Base-by-base conservation (phyloP, 1,140 invertebrate species). In the Drosophila takahashii region DNA sequence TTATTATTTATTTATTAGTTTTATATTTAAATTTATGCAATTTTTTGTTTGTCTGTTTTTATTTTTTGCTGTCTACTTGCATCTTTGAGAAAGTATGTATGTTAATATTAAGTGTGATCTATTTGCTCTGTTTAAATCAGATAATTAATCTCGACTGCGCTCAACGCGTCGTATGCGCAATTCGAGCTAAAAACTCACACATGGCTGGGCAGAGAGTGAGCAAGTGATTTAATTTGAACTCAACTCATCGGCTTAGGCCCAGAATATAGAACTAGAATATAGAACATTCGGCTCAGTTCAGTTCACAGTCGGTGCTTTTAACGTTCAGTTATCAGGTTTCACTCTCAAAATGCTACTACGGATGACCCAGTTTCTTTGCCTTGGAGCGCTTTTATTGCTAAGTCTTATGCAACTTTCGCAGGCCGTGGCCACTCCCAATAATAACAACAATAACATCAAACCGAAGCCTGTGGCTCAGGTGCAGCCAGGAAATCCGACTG, bases 361-460 rank as follows among this genome's bases (percentile, higher is more conserved):
- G 61, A 27, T 77, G 81, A 86, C 74, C 69, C 78, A 86, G 47
- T 81, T 86, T 51, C 42, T 76, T 41, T 76, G 74, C 37, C 26
- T 69, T 29, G 60, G 39, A 29, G 57, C 74, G 29, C 47, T 85
- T 42, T 10, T 77, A 2, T 39, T 79, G 56, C 54, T 76, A 27
- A 59, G 83, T 36, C 29, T 86, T n/a, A 13, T 65, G 22, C 65
- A 79, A 41, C 29, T 79, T 3, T 47, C 50, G 13, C 41, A 64
- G 71, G 83, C 78, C 10, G 61, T 75, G 45, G 67, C 45, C 57
- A 83, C 75, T 34, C 56, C 76, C 56, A 67, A 36, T 4, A 29
- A 32, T 18, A 53, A 60, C 53, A 58, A 45, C 26, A 65, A 44
- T 10, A 66, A 32, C 39, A 42, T 32, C 15, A 76, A 56, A 0